A percentile compares a stretch with the other conserved stretches of the same genome.
phyloP scores from a whole-genome alignment of 2,888 invertebrate species.

The Nycteola revayana region DNA sequence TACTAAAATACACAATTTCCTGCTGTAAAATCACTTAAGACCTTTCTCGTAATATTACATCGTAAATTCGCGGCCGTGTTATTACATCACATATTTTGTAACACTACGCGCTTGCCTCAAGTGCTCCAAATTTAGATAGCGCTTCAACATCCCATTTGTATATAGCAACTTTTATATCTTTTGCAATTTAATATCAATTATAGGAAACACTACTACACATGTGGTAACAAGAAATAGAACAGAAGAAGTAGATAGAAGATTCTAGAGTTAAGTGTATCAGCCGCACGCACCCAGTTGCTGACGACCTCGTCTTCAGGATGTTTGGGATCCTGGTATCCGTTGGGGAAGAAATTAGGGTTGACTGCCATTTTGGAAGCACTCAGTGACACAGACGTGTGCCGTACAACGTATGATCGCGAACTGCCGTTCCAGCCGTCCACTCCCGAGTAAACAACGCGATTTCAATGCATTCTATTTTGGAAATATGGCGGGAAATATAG shows the following conservation, averaged over 20 bases:
- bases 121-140: conserved; percentile 63
- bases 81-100: conserved; percentile 75
- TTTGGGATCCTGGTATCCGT: conserved; percentile 77
- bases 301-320: conserved; percentile 83
- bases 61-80: conserved; percentile 42
- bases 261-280: conserved; percentile 23
- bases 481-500: conserved; percentile 74
- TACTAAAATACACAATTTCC: conserved; percentile 19
- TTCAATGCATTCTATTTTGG: conserved; percentile 81
- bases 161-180: conserved; percentile 22
- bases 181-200: conserved; percentile 23
- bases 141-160: conserved; percentile 34
- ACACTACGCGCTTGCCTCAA: conserved; percentile 57
- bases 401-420: conserved; percentile 66
- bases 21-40: conserved; percentile 38
- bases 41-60: conserved; percentile 45
- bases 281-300: conserved; percentile 82
- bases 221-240: conserved; percentile 16
- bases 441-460: conserved; percentile 74
- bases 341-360: conserved; percentile 78
- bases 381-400: conserved; percentile 60
- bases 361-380: conserved; percentile 62
- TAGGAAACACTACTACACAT: conserved; percentile 24
- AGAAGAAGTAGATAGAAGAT: conserved; percentile 17
- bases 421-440: conserved; percentile 71